These are phyloP conservation scores for Colossoma macropomum DNA, from an alignment of 2,113 vertebrate species.

Conservation along the genomic window DNA sequence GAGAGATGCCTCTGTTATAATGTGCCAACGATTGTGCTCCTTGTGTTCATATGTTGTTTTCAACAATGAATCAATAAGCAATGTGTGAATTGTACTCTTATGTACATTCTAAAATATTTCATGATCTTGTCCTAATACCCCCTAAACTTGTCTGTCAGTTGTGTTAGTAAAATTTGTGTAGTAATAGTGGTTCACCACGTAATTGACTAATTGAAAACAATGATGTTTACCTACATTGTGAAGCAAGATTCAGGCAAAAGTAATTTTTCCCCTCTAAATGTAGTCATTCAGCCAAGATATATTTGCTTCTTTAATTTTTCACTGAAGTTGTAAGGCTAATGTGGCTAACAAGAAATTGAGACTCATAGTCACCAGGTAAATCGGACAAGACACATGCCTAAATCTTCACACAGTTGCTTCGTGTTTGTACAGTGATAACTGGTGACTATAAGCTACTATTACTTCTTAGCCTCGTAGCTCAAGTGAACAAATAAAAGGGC, in stretches of 20 bases:
- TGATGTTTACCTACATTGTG: slow-evolving; percentile 8
- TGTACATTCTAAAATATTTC: slow-evolving; percentile 46
- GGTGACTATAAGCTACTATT: too few species aligned
- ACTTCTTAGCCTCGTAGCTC: too few species aligned
- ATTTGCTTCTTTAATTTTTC: too few species aligned
- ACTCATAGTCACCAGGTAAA: background rate
- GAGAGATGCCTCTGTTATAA: background rate
- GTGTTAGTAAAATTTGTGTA: slow-evolving; percentile 17
- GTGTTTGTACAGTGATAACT: too few species aligned
- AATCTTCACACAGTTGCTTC: too few species aligned
- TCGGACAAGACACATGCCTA: too few species aligned
- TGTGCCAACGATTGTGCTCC: slow-evolving; percentile 28
- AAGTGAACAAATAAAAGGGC: too few species aligned
- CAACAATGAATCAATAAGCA: slow-evolving; percentile 54
- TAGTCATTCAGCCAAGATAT: too few species aligned
- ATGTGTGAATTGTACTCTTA: slow-evolving; percentile 50
- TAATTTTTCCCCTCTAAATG: too few species aligned
- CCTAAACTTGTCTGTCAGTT: slow-evolving; percentile 18
- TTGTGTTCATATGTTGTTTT: slow-evolving; percentile 48
- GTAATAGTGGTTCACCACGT: background rate
- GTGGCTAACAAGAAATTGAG: background rate
- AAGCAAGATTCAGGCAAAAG: background rate
- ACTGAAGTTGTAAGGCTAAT: background rate
- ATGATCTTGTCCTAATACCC: slow-evolving; percentile 49
- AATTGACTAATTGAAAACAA: too few species aligned